These are phyloP conservation scores for Perccottus glenii DNA, from an alignment of 2,113 vertebrate species.

Conservation along the genomic window DNA sequence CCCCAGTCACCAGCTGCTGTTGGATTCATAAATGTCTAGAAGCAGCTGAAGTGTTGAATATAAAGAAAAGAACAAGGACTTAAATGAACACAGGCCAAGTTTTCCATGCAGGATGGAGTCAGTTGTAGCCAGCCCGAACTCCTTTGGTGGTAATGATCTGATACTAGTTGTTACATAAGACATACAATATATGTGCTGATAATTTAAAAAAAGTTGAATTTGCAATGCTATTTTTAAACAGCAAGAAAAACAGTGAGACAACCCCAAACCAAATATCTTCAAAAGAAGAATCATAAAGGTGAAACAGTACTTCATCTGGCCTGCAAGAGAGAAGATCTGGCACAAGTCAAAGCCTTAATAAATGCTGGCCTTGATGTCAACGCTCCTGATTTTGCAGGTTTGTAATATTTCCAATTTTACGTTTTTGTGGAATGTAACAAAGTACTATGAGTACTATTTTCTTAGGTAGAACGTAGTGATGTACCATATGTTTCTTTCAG, in stretches of 20 bases:
- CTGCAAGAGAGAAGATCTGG: slow-evolving; percentile 78
- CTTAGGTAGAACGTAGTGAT: too few relatives aligned
- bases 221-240: background rate
- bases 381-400: slow-evolving; percentile 66
- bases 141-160: too few relatives aligned
- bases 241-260: background rate
- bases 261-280: background rate
- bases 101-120: too few relatives aligned
- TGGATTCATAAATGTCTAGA: background rate
- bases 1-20: slow-evolving; percentile 18
- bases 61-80: slow-evolving; percentile 3
- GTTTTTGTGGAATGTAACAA: too few relatives aligned
- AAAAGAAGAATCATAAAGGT: slow-evolving; percentile 74
- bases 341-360: slow-evolving; percentile 78
- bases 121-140: too few relatives aligned
- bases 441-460: too few relatives aligned
- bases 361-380: slow-evolving; percentile 82
- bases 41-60: background rate
- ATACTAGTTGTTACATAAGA: too few relatives aligned
- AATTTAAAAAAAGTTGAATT: too few relatives aligned
- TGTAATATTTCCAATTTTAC: background rate
- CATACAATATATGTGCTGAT: too few relatives aligned
- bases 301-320: slow-evolving; percentile 82
- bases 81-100: too few relatives aligned
- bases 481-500: too few relatives aligned